Evolutionary conservation across 2,888 invertebrate species (phyloP), one percentile per base, ranked within the genome.

Genomic region (Argynnis bischoffii): DNA sequence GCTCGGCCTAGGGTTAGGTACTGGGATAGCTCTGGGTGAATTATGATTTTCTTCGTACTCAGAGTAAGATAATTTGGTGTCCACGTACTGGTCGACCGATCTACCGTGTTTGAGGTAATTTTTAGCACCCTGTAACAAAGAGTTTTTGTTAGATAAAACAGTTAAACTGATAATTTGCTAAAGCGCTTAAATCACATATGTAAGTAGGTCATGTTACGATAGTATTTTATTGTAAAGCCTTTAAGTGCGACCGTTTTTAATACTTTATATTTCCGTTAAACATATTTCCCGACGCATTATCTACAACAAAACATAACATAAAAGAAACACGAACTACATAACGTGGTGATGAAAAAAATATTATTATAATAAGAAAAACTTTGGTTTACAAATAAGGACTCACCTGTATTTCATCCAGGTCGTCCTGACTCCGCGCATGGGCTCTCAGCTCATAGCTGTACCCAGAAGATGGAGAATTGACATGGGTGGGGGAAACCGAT

Each of bases 401-500:
- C 84, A 93, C 93, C 92, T 90, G 91, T 78, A 95, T 86, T 74
- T 96, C 95, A 79, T 95, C 95, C 78, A 95, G 89, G 84, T 96
- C 96, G 77, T 95, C 94, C 81, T 96, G 95, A 82, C 95, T 95
- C 75, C 95, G 93, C 54, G 95, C 95, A 74, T 93, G 93, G 75
- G 95, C 94, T 75, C 95, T 94, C 79, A 93, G 89, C 84, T 95
- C 95, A 83, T 94, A 95, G 81, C 90, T 90, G 83, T 93, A 92
- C 72, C 90, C 92, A 65, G 91, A 91, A 64, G 92, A 92, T 51
- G 92, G 91, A 67, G 91, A 91, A 79, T 94, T 94, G 71, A 94
- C 94, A 81, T 97, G 97, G 41, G 97, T 97, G 31, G 97, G 97
- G 18, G 97, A 97, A 70, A 97, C 96, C 15, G 97, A 97, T 66